Evolutionary conservation across 2,113 vertebrate species (phyloP).

Genomic region (Zosterops pallidus): DNA sequence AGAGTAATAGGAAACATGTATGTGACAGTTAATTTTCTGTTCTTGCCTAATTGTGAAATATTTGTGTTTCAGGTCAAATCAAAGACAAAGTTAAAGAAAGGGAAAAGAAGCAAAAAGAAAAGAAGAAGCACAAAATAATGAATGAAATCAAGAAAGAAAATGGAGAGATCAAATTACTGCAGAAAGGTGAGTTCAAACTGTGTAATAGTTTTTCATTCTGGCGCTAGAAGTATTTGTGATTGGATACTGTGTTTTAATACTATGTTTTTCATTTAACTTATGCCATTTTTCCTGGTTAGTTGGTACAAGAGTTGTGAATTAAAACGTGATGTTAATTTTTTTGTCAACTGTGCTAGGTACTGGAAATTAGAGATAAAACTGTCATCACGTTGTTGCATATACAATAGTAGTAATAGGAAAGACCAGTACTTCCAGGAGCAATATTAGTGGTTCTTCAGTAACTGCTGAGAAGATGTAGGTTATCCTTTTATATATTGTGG

Average conservation of each 20-base stretch:
- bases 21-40: not conserved
- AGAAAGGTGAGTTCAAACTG: conserved; percentile 84
- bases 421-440: not conserved
- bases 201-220: not conserved
- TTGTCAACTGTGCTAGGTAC: not conserved
- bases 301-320: not conserved
- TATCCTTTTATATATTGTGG: not conserved
- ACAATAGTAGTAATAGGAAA: not conserved
- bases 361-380: not conserved
- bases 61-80: conserved; percentile 81
- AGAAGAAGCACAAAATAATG: conserved; percentile 90
- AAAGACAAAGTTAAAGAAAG: conserved; percentile 87
- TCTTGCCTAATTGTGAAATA: conserved; percentile 33
- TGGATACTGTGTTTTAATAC: not conserved
- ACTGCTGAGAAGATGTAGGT: not conserved
- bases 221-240: not conserved
- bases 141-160: conserved; percentile 95
- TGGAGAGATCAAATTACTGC: conserved; percentile 87
- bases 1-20: not conserved
- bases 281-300: not conserved
- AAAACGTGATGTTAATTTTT: not conserved
- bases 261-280: not conserved
- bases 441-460: not conserved
- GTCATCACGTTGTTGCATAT: not conserved
- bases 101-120: conserved; percentile 87